Evolutionary conservation across 2,113 vertebrate species (phyloP), one percentile per base, ranked within the genome.

Genomic region (Datnioides undecimradiatus): DNA sequence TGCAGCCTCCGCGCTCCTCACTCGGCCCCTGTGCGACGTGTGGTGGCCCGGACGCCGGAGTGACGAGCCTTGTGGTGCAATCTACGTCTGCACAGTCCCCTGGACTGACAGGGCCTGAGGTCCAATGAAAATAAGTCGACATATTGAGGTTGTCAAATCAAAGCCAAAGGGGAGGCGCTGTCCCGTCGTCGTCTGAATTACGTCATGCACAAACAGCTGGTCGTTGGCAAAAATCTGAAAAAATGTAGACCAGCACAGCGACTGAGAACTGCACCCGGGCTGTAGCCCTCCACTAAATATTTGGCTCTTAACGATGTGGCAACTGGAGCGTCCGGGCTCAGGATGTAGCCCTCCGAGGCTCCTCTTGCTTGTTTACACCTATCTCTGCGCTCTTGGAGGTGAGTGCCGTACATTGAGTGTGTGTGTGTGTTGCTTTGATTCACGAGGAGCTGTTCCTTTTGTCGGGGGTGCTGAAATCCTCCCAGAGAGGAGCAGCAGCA

Each of bases 201-300:
- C 95, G 95, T 95, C 94, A 95, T 93, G 90, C 91, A 86, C 90
- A 93, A 95, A 95, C 95, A 95, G 95, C 94, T 95, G 95, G 95
- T 95, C 92, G 86, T 81, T 93, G 92, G 92, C 92, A 89, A 83
- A 72, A 73, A 65, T 76, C 86, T 87, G 91, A 94, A 94, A 93
- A 95, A 91, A 95, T 95, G 95, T 95, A 94, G 94, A 93, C 86
- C 89, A 89, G 92, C 92, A 85, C 75, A 92, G 93, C 87, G 90
- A 78, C 93, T 87, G 93, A 93, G 93, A 93, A 82, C 89, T 78
- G 88, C 88, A 90, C 69, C 84, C 91, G 89, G 90, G 90, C 92
- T 92, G 91, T 17, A 93, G 89, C 91, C 91, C 88, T 52, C 70
- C 87, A 79, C 89, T 67, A 12, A 38, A 76, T 54, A 36, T 79